phyloP scores from a whole-genome alignment of 1,140 invertebrate genomes.

The Apis florea region DNA sequence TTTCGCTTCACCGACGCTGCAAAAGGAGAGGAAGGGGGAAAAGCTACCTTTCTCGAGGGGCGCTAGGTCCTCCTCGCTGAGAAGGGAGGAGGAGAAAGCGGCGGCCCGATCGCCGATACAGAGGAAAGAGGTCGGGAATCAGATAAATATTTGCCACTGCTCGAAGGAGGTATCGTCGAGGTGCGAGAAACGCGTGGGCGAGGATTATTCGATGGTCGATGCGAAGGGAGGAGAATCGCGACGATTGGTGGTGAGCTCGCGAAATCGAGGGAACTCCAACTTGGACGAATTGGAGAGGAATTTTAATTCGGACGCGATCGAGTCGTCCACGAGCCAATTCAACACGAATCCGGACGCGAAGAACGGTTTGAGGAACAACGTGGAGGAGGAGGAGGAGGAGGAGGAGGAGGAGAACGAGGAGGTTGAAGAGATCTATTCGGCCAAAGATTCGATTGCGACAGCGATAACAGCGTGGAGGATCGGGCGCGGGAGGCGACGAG shows the following conservation, averaged over 20 bases:
- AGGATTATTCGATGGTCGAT: neutral
- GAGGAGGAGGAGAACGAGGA: neutral
- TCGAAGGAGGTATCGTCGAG: neutral
- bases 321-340: neutral
- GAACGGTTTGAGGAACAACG: neutral
- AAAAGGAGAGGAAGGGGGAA: too few relatives aligned
- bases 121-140: neutral
- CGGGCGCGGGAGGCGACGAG: neutral
- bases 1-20: neutral
- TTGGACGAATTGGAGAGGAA: neutral
- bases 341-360: too few relatives aligned
- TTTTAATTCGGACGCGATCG: neutral
- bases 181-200: neutral
- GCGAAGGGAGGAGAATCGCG: too few relatives aligned
- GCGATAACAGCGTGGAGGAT: slow-evolving; percentile 38
- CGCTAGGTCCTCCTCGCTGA: neutral
- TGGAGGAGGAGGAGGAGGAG: neutral
- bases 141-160: slow-evolving; percentile 17
- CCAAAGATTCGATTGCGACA: slow-evolving; percentile 40
- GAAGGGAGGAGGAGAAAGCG: neutral
- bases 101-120: too few relatives aligned
- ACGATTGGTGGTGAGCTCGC: too few relatives aligned
- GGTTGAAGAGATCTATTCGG: slow-evolving; percentile 29
- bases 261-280: neutral
- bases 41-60: neutral